Evolutionary conservation across 2,797 vertebrate genomes (phyloP), one percentile per base, ranked within the genome.

Genomic region (Acrocephalus scirpaceus): DNA sequence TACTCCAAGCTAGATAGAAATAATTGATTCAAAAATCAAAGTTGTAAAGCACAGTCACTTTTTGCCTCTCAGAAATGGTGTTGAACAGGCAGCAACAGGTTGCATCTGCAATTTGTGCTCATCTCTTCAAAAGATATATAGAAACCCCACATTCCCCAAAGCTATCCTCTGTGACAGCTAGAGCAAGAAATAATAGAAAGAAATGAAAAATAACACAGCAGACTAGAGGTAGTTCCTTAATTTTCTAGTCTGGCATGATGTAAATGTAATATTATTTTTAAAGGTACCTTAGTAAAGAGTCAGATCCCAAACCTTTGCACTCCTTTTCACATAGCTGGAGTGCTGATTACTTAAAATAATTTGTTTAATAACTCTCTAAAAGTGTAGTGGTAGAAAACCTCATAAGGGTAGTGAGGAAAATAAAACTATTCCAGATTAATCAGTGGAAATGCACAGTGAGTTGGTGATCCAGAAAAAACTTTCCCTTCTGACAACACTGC

Each of bases 1-100:
- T 32, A 62, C 57, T 93, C 81, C 22, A 57, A 70, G 45, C 27
- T 36, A 56, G 65, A 84, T 12, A 73, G 86, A 95, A 94, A 82
- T 65, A 95, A 91, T 25, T 88, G 86, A 88, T 92, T 95, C 56
- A 64, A 48, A 88, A 96, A 91, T 75, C 69, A 76, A 89, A 88
- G 34, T 13, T 89, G 69, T 47, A 64, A 79, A 91, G 81, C 74
- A 71, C 7, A 75, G 64, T 3, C 73, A 50, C 34, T 92, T 75
- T 91, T 34, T 92, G 62, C 69, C 58, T 78, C 82, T 88, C 82
- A 77, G 73, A 92, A 91, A 90, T 64, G 73, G 45, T 8, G 30
- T 16, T 85, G 88, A 83, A 86, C 79, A 91, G 71, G 66, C 44
- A 84, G 47, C 15, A 86, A 62, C 71, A 87, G 56, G 70, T 60